A percentile compares a stretch with the other conserved stretches of the same genome.
phyloP scores from a whole-genome alignment of 2,888 invertebrate species.

The Perizoma affinitatum region DNA sequence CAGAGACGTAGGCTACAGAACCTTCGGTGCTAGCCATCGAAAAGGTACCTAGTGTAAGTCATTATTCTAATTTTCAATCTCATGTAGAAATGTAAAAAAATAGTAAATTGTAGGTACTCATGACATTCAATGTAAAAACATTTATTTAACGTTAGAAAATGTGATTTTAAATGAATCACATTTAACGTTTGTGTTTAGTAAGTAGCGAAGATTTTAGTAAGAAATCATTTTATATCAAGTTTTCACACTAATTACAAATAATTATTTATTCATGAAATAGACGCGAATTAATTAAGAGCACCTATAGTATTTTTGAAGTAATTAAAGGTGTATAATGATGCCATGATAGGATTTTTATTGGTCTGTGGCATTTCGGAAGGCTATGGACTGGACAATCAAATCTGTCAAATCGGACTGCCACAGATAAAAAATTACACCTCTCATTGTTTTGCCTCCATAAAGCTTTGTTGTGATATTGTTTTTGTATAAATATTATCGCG shows the following conservation, averaged over 20 bases:
- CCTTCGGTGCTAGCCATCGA: constrained; percentile 55
- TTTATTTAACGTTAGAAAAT: constrained; percentile 14
- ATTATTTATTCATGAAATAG: constrained; percentile 1
- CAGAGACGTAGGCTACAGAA: neutral
- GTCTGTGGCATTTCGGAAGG: too few species aligned
- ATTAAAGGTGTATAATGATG: constrained; percentile 11
- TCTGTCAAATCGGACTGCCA: too few species aligned
- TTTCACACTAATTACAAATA: neutral
- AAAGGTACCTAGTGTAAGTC: constrained; percentile 34
- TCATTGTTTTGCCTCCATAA: constrained; percentile 28
- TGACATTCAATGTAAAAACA: constrained; percentile 36
- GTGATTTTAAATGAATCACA: constrained; percentile 1
- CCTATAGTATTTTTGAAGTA: constrained; percentile 14
- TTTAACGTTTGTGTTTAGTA: neutral
- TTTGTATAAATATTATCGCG: constrained; percentile 44
- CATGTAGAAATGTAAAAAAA: constrained; percentile 31
- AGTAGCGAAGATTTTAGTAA: neutral
- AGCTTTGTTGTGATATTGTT: constrained; percentile 55
- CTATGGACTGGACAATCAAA: too few species aligned
- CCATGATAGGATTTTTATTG: too few species aligned
- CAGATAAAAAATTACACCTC: too few species aligned
- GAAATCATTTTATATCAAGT: neutral
- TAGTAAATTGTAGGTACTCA: constrained; percentile 21
- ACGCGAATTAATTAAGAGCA: neutral
- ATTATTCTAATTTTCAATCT: constrained; percentile 33